These are phyloP conservation scores for Leptopilina myrica DNA, from an alignment of 2,888 invertebrate genomes.

Conservation along the genomic window DNA sequence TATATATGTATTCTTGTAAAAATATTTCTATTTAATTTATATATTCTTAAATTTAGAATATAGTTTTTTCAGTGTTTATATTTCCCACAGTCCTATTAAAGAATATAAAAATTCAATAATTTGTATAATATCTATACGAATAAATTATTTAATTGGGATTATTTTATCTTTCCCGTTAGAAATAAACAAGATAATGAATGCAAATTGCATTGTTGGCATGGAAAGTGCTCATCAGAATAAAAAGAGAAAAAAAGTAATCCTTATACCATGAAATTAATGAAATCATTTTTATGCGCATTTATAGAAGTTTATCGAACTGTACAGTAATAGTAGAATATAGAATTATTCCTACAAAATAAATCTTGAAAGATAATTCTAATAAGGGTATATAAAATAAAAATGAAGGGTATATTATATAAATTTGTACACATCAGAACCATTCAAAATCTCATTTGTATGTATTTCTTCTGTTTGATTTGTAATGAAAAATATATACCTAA, in stretches of 20 bases:
- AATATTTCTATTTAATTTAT: too few relatives aligned
- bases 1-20: too few relatives aligned
- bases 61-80: too few relatives aligned
- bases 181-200: conserved; percentile 13
- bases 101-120: too few relatives aligned
- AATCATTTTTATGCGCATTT: background rate
- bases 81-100: too few relatives aligned
- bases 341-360: background rate
- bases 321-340: background rate
- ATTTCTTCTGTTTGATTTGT: background rate
- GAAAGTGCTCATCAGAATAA: background rate
- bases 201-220: conserved; percentile 4
- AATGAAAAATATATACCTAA: background rate
- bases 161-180: conserved; percentile 5
- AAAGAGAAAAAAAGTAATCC: background rate
- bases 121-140: too few relatives aligned
- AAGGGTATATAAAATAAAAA: too few relatives aligned
- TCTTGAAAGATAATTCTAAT: background rate
- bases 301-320: conserved; percentile 26
- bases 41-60: too few relatives aligned
- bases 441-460: background rate
- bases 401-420: too few relatives aligned
- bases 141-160: conserved; percentile 22
- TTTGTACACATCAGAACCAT: background rate
- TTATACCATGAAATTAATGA: background rate